Evolutionary conservation across 2,113 vertebrate species (phyloP), one percentile per base, ranked within the genome.

Genomic region (Aplodontia rufa): DNA sequence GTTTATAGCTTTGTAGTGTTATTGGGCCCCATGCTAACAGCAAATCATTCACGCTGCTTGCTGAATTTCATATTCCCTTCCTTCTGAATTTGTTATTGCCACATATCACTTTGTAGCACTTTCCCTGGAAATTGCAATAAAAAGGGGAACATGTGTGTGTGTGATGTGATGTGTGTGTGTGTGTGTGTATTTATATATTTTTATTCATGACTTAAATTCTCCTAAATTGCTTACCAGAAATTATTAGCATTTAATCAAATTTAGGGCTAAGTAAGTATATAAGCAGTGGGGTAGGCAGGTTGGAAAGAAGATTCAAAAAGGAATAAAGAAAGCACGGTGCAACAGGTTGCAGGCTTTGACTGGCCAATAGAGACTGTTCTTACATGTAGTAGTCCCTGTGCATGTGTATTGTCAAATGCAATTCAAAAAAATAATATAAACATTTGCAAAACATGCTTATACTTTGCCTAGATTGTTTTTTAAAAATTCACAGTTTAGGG

Each of bases 1-100:
- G 98, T 98, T 98, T 98, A 98, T 98, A 98, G 98, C 97, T 98
- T 98, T 98, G 98, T 98, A 98, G 98, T 98, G 97, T 98, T 98
- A 98, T 97, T 98, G 97, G 98, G 97, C 98, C 98, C 97, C 98
- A 98, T 98, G 98, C 98, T 98, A 98, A 98, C 98, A 98, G 98
- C 98, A 98, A 98, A 98, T 98, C 93, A 96, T 97, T 98, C 98
- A 98, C 96, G 96, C 98, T 98, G 98, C 97, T 98, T 32, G 94
- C 96, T 97, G 98, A 98, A 98, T 98, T 98, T 98, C 97, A 98
- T 98, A 98, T 98, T 98, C 97, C 97, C 97, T 98, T 97, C 95
- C 97, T 98, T 96, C 95, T 87, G 72, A 97, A 98, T 98, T 98
- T 98, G 97, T 98, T 98, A 98, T 97, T 96, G 93, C 96, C 95